phyloP scores from a whole-genome alignment of 2,113 vertebrate species.

The Albula goreensis region DNA sequence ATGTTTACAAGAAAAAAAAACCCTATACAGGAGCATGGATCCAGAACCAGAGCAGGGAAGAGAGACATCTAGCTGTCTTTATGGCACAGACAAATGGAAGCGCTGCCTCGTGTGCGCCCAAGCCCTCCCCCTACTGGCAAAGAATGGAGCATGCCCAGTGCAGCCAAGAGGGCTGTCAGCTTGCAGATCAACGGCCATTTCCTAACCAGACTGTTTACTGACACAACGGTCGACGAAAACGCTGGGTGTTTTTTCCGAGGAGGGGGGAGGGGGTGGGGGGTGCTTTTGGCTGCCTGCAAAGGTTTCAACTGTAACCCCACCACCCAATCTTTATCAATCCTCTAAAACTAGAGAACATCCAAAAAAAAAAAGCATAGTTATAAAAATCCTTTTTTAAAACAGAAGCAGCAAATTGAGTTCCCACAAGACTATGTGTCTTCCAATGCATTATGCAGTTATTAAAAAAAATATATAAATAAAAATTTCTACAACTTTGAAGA shows the following conservation, averaged over 20 bases:
- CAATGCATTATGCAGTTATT: not conserved
- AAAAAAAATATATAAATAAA: no score
- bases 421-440: slow-evolving; percentile 11
- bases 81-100: not conserved
- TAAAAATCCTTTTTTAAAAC: not conserved
- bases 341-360: no score
- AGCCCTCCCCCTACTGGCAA: slow-evolving; percentile 78
- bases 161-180: slow-evolving; percentile 49
- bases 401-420: not conserved
- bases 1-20: not conserved
- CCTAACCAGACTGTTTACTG: slow-evolving; percentile 84
- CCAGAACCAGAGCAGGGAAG: not conserved
- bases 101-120: slow-evolving; percentile 24
- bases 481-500: no score
- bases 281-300: no score
- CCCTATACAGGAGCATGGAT: not conserved
- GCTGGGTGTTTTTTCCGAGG: slow-evolving; percentile 51
- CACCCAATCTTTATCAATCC: no score
- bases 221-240: slow-evolving; percentile 56
- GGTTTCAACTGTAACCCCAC: no score
- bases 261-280: slow-evolving; percentile 42
- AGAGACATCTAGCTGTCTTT: not conserved
- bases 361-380: no score
- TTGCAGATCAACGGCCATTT: slow-evolving; percentile 79
- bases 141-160: slow-evolving; percentile 66